Conservation (phyloP, 2,797 vertebrate species). For the Syngnathus acus region DNA sequence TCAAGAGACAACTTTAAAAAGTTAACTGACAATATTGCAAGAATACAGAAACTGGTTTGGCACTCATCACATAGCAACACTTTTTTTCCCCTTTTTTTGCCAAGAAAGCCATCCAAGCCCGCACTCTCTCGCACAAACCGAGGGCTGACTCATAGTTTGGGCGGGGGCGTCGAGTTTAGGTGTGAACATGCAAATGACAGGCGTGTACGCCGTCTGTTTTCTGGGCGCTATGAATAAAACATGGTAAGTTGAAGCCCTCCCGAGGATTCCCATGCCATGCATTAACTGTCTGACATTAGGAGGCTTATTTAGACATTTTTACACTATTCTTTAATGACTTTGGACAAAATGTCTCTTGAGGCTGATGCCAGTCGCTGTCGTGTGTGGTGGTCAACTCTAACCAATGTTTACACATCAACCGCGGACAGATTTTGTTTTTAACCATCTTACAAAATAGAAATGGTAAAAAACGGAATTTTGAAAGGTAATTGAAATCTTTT, state of each 20-base stretch:
- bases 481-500: not conserved
- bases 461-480: not conserved
- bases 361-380: not conserved
- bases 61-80: not conserved
- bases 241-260: not conserved
- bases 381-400: not conserved
- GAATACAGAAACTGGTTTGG: not conserved
- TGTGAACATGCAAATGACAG: constrained; percentile 67
- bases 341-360: not conserved
- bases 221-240: constrained; percentile 2
- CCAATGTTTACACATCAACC: not conserved
- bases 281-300: not conserved
- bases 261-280: not conserved
- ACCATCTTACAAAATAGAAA: too few species aligned
- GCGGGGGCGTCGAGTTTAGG: constrained; percentile 41
- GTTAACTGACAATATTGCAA: not conserved
- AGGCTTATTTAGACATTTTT: constrained; percentile 2
- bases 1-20: not conserved
- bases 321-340: not conserved
- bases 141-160: constrained; percentile 42
- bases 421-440: not conserved
- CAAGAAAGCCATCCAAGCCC: not conserved
- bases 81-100: not conserved
- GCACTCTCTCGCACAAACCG: not conserved
- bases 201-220: constrained; percentile 45